Evolutionary conservation across 2,888 invertebrate species (phyloP).

Genomic region (Sarcophaga variegata): DNA sequence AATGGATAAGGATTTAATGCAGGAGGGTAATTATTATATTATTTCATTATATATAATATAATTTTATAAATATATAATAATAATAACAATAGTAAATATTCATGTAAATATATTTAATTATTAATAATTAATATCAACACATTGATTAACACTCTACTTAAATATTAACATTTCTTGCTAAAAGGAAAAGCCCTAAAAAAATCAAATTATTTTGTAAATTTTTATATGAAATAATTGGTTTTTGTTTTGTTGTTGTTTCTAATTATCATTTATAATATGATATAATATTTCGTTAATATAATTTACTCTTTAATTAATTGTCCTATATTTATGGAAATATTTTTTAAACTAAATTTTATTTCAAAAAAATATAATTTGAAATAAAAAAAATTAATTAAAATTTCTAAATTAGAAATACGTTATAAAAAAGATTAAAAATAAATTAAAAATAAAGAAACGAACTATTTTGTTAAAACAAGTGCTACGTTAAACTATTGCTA

Average conservation of each 20-base stretch:
- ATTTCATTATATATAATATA: constrained; percentile 73
- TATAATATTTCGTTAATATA: constrained; percentile 69
- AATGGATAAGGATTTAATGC: constrained; percentile 60
- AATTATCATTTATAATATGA: constrained; percentile 26
- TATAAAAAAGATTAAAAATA: background rate
- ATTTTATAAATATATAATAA: constrained; percentile 73
- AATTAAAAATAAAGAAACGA: background rate
- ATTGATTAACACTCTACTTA: constrained; percentile 71
- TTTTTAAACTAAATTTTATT: constrained; percentile 45
- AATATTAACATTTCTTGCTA: constrained; percentile 71
- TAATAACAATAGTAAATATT: constrained; percentile 64
- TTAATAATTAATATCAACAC: constrained; percentile 70
- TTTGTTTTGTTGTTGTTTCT: constrained; percentile 38
- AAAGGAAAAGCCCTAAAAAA: constrained; percentile 22
- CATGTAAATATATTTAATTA: constrained; percentile 48
- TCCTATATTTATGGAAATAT: constrained; percentile 72
- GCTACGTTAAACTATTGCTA: constrained; percentile 27
- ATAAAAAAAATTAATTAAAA: constrained; percentile 41
- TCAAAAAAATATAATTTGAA: constrained; percentile 47
- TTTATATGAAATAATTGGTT: constrained; percentile 54
- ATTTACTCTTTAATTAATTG: constrained; percentile 63
- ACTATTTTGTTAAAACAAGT: constrained; percentile 25
- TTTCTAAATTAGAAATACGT: constrained; percentile 32
- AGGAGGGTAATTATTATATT: constrained; percentile 57
- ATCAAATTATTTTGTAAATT: constrained; percentile 24